phyloP scores from a whole-genome alignment of 1,140 invertebrate genomes.

The Drosophila nikananu region DNA sequence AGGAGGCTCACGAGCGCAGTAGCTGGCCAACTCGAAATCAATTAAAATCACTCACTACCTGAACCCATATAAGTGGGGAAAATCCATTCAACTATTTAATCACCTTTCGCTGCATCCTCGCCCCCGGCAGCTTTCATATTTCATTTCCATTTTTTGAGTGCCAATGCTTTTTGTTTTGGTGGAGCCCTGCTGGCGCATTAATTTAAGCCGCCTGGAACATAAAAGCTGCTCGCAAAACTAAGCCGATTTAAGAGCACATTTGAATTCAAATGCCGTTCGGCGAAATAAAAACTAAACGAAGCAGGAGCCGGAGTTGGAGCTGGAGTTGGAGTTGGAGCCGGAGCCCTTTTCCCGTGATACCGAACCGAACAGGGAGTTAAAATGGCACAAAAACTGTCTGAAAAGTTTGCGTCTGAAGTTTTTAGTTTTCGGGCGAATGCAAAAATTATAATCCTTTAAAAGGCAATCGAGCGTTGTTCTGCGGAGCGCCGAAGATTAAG shows the following conservation, averaged over 20 bases:
- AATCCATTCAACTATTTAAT: constrained; percentile 62
- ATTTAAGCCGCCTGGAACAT: constrained; percentile 74
- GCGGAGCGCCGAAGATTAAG: constrained; percentile 36
- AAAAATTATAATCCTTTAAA: constrained; percentile 81
- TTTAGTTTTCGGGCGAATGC: constrained; percentile 60
- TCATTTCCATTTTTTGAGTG: constrained; percentile 37
- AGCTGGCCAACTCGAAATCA: constrained; percentile 40
- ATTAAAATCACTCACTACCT: constrained; percentile 47
- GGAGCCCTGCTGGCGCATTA: constrained; percentile 62
- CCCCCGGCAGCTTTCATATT: constrained; percentile 27
- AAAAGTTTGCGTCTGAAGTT: constrained; percentile 73
- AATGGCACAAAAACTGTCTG: constrained; percentile 80
- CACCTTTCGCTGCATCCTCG: constrained; percentile 47
- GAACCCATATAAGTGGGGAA: constrained; percentile 32
- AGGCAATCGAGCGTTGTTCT: constrained; percentile 50
- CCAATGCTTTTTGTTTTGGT: constrained; percentile 41
- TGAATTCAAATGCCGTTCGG: constrained; percentile 75
- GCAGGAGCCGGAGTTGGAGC: neutral
- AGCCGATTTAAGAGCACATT: constrained; percentile 83
- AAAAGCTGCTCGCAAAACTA: constrained; percentile 76
- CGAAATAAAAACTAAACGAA: constrained; percentile 66
- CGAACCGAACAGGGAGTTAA: constrained; percentile 32
- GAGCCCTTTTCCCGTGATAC: constrained; percentile 2
- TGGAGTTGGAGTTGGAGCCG: neutral
- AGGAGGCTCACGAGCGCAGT: neutral